Evolutionary conservation across 2,888 invertebrate species (phyloP).

Genomic region (Thysanoteuthis rhombus): DNA sequence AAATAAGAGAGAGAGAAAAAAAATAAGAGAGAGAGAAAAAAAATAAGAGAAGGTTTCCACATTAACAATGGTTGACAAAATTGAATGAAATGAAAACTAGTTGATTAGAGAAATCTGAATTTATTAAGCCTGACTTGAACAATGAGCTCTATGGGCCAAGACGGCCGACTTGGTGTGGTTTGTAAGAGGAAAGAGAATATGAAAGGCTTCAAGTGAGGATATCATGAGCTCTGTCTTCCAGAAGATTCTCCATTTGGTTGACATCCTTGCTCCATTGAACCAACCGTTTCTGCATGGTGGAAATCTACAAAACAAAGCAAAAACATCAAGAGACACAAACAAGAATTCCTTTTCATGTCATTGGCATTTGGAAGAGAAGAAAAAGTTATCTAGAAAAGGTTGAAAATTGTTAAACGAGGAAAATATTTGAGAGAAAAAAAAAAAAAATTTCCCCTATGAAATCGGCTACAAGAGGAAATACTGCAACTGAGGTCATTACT

Average conservation of each 20-base stretch:
- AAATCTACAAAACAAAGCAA: slow-evolving; percentile 73
- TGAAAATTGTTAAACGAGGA: no score
- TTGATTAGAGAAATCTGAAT: neutral
- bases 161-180: neutral
- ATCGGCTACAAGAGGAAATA: no score
- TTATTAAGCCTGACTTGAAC: neutral
- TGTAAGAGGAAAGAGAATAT: neutral
- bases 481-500: no score
- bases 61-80: no score
- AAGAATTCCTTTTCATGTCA: no score
- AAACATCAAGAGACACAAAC: neutral
- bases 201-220: slow-evolving; percentile 75
- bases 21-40: no score
- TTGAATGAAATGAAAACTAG: neutral
- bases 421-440: no score
- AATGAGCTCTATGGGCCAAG: neutral
- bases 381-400: no score
- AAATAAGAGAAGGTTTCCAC: no score
- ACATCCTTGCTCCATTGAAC: slow-evolving; percentile 82
- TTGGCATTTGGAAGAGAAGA: no score
- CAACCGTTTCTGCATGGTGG: slow-evolving; percentile 78
- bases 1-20: no score
- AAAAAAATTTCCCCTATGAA: no score
- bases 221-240: slow-evolving; percentile 81
- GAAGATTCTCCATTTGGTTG: slow-evolving; percentile 77